These are phyloP conservation scores for Cyprinodon diabolis DNA, from an alignment of 2,797 vertebrate genomes.

Conservation along the genomic window DNA sequence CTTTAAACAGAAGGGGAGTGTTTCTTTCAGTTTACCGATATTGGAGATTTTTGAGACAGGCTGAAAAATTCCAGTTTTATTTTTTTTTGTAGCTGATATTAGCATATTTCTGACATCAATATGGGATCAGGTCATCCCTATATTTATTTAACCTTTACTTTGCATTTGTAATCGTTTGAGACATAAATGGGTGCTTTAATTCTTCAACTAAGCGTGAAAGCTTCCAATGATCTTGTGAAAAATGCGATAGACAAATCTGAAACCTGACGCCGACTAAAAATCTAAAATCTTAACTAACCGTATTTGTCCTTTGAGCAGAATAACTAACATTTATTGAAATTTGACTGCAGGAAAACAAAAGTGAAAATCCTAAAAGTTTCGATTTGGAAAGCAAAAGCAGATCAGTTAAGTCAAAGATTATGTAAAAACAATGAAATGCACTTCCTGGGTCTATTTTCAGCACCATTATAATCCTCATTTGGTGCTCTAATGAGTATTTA, in stretches of 20 bases:
- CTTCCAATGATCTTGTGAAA: too few species aligned
- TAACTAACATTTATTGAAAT: background rate
- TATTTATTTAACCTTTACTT: too few species aligned
- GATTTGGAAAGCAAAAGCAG: background rate
- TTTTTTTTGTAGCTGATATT: too few species aligned
- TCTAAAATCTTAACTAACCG: background rate
- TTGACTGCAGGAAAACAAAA: background rate
- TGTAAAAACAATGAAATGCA: conserved; percentile 1
- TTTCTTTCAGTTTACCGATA: too few species aligned
- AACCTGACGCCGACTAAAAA: background rate
- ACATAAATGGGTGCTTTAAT: too few species aligned
- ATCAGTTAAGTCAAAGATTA: background rate
- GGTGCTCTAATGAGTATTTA: conserved; percentile 20
- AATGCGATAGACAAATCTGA: background rate
- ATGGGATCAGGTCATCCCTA: too few species aligned
- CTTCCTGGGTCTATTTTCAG: conserved; percentile 9
- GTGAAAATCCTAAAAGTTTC: background rate
- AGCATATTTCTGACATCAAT: too few species aligned
- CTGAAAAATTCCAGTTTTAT: too few species aligned
- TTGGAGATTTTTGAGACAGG: too few species aligned
- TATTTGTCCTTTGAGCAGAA: background rate
- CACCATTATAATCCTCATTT: conserved; percentile 15
- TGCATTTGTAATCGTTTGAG: too few species aligned
- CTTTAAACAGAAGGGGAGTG: too few species aligned
- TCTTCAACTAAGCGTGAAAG: too few species aligned